phyloP scores from a whole-genome alignment of 1,140 invertebrate species.

The Ceratitis capitata region DNA sequence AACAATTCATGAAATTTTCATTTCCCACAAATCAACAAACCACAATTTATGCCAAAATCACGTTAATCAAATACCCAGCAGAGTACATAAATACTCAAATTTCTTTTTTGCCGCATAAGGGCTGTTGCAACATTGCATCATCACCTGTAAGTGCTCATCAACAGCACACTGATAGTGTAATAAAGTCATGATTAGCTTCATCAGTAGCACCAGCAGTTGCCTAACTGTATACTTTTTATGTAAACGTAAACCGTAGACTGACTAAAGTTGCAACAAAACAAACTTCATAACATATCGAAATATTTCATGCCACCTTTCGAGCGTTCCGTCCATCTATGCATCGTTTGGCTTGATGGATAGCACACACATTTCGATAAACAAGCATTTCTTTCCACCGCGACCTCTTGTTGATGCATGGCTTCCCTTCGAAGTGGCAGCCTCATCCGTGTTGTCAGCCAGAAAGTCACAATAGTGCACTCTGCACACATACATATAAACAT shows the following conservation, averaged over 20 bases:
- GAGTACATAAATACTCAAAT: background rate
- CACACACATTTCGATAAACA: background rate
- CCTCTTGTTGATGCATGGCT: background rate
- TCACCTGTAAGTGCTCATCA: background rate
- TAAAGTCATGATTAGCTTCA: constrained; percentile 20
- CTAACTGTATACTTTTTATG: background rate
- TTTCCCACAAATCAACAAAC: constrained; percentile 27
- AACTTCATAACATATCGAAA: background rate
- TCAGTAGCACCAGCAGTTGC: background rate
- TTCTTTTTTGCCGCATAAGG: background rate
- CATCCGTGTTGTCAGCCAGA: background rate
- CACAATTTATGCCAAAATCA: constrained; percentile 26
- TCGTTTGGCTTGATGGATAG: background rate
- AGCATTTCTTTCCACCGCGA: background rate
- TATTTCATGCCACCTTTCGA: background rate
- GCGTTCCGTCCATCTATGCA: background rate
- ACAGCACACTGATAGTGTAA: background rate
- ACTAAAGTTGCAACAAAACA: background rate
- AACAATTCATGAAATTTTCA: constrained; percentile 26
- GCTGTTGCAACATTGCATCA: background rate
- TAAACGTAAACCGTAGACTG: no score
- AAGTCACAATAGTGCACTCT: background rate
- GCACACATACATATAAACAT: background rate
- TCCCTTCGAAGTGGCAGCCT: background rate
- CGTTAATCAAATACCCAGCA: constrained; percentile 16